Evolutionary conservation across 1,140 invertebrate species (phyloP), one percentile per base, ranked within the genome.

Genomic region (Eueides isabella): DNA sequence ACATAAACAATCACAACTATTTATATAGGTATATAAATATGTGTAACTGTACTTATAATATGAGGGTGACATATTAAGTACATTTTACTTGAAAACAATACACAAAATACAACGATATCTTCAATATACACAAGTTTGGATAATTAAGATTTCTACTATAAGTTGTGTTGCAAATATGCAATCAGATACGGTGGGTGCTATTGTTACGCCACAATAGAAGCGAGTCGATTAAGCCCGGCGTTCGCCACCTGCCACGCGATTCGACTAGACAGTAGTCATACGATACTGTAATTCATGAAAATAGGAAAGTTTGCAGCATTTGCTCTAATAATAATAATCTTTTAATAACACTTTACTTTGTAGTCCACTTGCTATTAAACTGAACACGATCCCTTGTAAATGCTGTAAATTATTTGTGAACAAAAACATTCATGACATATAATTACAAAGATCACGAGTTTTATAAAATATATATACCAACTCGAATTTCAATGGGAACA

Each of bases 101-200:
- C 48, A 55, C 48, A 55, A 23, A 55, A 12, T 12, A 44, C 41
- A 44, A 55, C 23, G 6, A 55, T 55, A 55, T 55, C 48, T 26
- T 55, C n/a, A 55, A 55, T 26, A 55, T 55, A 55, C 26, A 55
- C 48, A 55, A 55, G 23, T 55, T 23, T 23, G 48, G 6, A 55
- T 55, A 55, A 55, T 63, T 63, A 63, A 63, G 61, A 70, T 70
- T 63, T 63, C 19, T 70, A 70, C 63, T 30, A 31, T 55, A 61
- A 69, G 67, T 26, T 30, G 61, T 62, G 74, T 75, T 76, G 71
- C 63, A 72, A 66, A 72, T 72, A 72, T 64, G 62, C 38, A 66
- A 19, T 23, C 29, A 41, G 23, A 72, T 65, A 72, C 63, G 29
- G 63, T n/a, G 38, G 29, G 63, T n/a, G 38, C 62, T 65, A 72